phyloP scores from a whole-genome alignment of 2,888 invertebrate species.

The Sipha maydis region DNA sequence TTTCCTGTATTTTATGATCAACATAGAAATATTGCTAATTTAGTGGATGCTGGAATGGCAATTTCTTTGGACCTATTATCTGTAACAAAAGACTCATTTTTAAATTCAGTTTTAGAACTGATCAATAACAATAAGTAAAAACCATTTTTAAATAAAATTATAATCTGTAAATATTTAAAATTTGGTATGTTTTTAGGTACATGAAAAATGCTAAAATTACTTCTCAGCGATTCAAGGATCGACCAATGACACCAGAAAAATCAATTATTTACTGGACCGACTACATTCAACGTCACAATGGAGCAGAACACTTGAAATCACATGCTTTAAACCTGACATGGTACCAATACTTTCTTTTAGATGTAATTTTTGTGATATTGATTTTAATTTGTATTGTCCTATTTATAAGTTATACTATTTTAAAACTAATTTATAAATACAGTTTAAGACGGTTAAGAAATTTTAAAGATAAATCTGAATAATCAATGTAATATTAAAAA shows the following conservation, averaged over 20 bases:
- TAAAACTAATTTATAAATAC: not conserved
- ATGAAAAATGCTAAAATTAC: constrained; percentile 74
- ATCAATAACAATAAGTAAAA: constrained; percentile 22
- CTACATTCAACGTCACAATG: constrained; percentile 83
- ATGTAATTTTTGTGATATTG: not conserved
- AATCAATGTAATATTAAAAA: not conserved
- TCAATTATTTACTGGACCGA: constrained; percentile 88
- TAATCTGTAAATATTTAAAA: not conserved
- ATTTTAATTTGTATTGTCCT: not conserved
- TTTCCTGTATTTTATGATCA: constrained; percentile 48
- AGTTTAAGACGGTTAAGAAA: not conserved
- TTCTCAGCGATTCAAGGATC: constrained; percentile 77
- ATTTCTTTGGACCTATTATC: constrained; percentile 22
- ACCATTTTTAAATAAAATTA: not conserved
- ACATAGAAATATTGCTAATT: constrained; percentile 28
- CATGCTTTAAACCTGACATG: constrained; percentile 13
- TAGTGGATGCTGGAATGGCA: constrained; percentile 46
- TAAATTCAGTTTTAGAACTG: constrained; percentile 6
- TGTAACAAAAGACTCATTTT: not conserved
- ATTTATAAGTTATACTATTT: not conserved
- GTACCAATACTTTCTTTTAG: constrained; percentile 43
- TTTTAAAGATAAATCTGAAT: not conserved
- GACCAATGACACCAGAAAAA: constrained; percentile 80
- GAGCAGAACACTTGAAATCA: constrained; percentile 82
- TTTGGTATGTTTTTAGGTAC: constrained; percentile 68